Percentiles rank a stretch among this genome's conserved stretches.
phyloP scores from a whole-genome alignment of 1,140 invertebrate genomes.

The Plutomurus gul region DNA sequence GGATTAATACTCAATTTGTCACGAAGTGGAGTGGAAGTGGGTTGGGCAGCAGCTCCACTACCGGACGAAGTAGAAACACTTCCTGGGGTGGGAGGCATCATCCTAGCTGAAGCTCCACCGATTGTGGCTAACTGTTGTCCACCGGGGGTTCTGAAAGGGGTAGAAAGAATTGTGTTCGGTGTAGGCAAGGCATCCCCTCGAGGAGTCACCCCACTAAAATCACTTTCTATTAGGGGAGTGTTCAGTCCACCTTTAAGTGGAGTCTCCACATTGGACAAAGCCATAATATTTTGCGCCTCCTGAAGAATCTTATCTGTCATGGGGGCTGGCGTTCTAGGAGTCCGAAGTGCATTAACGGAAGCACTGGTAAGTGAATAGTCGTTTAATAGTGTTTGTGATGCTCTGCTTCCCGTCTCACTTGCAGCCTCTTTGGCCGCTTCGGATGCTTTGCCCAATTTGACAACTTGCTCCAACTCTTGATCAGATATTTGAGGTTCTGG shows the following conservation, averaged over 20 bases:
- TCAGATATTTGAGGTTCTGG: conserved; percentile 97
- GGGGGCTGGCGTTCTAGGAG: conserved; percentile 83
- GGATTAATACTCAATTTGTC: conserved; percentile 96
- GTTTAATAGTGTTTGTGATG: conserved; percentile 84
- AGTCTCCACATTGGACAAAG: conserved; percentile 94
- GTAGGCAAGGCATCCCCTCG: conserved; percentile 75
- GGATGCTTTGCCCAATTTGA: conserved; percentile 93
- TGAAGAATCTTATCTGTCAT: conserved; percentile 72
- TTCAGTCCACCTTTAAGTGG: conserved; percentile 95
- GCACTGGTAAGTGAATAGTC: conserved; percentile 86
- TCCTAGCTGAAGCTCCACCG: not conserved
- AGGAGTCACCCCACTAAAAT: conserved; percentile 84
- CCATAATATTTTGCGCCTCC: conserved; percentile 99
- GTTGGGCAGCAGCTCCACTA: conserved; percentile 53
- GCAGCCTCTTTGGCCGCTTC: conserved; percentile 91
- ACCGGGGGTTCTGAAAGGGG: conserved; percentile 74
- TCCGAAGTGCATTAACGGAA: conserved; percentile 68
- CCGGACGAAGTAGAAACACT: conserved; percentile 56
- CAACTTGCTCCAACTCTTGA: conserved; percentile 84
- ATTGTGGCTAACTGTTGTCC: not conserved
- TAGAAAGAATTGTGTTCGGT: conserved; percentile 92
- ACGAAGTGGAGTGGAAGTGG: conserved; percentile 69
- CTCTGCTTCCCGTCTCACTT: conserved; percentile 76
- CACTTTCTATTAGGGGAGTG: conserved; percentile 84
- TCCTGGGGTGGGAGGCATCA: conserved; percentile 57